Conservation (phyloP, 2,113 vertebrate species). For the Heteronetta atricapilla region DNA sequence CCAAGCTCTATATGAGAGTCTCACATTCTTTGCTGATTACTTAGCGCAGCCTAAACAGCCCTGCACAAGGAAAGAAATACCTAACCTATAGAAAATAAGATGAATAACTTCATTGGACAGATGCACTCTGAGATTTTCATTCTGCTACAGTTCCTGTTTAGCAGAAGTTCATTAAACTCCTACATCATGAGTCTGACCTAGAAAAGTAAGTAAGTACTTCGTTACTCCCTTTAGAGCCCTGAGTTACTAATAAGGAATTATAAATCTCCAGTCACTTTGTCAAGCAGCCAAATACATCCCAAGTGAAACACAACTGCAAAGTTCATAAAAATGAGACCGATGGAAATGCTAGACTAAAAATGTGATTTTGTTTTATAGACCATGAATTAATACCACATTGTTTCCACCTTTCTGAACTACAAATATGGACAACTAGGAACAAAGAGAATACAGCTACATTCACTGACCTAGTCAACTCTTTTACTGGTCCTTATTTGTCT, state of each 20-base stretch:
- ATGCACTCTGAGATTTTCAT: slow-evolving; percentile 44
- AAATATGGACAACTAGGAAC: background rate
- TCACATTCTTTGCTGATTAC: slow-evolving; percentile 19
- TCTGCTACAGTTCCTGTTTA: slow-evolving; percentile 61
- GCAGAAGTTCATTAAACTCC: slow-evolving; percentile 70
- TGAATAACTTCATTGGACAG: slow-evolving; percentile 45
- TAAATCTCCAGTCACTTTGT: slow-evolving; percentile 69
- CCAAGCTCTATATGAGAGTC: background rate
- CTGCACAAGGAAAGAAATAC: background rate
- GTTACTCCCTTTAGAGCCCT: slow-evolving; percentile 49
- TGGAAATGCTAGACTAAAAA: slow-evolving; percentile 59
- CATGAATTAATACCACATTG: slow-evolving; percentile 41
- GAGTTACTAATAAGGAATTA: slow-evolving; percentile 69
- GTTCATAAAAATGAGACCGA: slow-evolving; percentile 59
- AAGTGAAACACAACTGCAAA: slow-evolving; percentile 54
- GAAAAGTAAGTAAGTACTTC: slow-evolving; percentile 66
- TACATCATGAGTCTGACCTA: slow-evolving; percentile 56
- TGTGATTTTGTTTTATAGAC: slow-evolving; percentile 49
- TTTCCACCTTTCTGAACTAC: slow-evolving; percentile 9
- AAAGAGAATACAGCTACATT: background rate
- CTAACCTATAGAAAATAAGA: slow-evolving; percentile 36
- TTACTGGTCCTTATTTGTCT: background rate
- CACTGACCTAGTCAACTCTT: background rate
- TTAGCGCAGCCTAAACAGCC: background rate
- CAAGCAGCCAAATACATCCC: slow-evolving; percentile 59